These are phyloP conservation scores for Caracal caracal DNA, from an alignment of 2,113 vertebrate genomes.

Conservation along the genomic window DNA sequence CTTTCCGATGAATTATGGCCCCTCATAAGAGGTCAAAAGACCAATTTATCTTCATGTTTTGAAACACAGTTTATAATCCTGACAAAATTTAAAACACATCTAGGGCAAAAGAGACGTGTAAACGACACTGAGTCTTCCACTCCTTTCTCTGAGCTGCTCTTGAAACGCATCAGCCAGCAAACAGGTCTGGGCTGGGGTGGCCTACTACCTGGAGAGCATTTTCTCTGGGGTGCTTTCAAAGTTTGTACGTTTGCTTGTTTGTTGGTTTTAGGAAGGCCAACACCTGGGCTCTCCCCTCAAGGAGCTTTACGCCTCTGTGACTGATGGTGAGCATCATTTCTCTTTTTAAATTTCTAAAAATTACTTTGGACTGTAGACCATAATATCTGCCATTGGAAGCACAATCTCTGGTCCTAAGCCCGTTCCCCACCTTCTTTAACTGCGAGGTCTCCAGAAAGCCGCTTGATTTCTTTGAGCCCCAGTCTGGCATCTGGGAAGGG, in stretches of 20 bases:
- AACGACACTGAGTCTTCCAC: not conserved
- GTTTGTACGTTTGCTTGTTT: not conserved
- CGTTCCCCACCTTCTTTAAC: not conserved
- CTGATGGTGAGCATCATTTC: not conserved
- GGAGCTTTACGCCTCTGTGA: not conserved
- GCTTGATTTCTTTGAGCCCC: not conserved
- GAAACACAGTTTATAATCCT: slow-evolving; percentile 64
- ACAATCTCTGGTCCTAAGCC: not conserved
- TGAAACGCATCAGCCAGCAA: not conserved
- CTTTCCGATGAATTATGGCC: slow-evolving; percentile 80
- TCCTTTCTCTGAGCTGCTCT: not conserved
- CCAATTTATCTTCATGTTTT: slow-evolving; percentile 78
- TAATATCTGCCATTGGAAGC: not conserved
- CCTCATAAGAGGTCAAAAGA: slow-evolving; percentile 67
- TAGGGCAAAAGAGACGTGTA: not conserved
- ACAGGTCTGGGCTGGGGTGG: not conserved
- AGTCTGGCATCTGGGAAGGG: not conserved
- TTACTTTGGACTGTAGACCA: not conserved
- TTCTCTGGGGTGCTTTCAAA: not conserved
- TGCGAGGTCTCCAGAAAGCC: not conserved
- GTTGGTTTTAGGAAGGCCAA: not conserved
- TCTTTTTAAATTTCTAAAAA: not conserved
- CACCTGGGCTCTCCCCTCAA: not conserved
- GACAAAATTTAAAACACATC: slow-evolving; percentile 38
- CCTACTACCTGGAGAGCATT: too few relatives aligned